Percentiles rank a stretch among this genome's conserved stretches.
These are phyloP conservation scores for Ciconia stormi DNA, from an alignment of 2,113 vertebrate species.

Conservation along the genomic window DNA sequence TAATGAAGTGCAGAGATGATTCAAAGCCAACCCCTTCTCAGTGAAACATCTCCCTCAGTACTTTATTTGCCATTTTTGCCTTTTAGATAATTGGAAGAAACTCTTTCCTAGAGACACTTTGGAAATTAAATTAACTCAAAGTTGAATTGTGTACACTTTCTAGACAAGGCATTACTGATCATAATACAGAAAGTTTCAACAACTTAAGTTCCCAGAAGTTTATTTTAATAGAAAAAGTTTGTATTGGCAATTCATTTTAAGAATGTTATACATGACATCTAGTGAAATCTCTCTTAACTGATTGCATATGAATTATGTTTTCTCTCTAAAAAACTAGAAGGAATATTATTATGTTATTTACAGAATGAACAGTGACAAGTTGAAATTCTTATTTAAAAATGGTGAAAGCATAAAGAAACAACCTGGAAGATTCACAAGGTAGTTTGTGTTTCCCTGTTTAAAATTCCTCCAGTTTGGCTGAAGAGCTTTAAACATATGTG, in stretches of 20 bases:
- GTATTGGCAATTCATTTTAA: neutral
- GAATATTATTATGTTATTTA: neutral
- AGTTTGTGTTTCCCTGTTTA: neutral
- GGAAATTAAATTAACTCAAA: conserved; percentile 46
- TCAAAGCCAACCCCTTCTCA: conserved; percentile 67
- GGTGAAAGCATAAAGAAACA: neutral
- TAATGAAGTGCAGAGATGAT: conserved; percentile 75
- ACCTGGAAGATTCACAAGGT: neutral
- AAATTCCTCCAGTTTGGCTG: neutral
- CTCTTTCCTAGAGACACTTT: conserved; percentile 18
- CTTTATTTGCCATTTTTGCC: conserved; percentile 53
- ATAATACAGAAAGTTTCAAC: neutral
- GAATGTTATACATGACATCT: neutral
- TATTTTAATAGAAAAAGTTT: conserved; percentile 32
- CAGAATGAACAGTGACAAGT: neutral
- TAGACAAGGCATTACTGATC: neutral
- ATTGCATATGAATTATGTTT: neutral
- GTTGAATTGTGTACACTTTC: neutral
- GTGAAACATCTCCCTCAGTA: conserved; percentile 28
- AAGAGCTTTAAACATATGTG: neutral
- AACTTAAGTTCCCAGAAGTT: neutral
- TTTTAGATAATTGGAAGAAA: conserved; percentile 60
- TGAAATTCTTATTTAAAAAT: neutral
- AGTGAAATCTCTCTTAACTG: neutral
- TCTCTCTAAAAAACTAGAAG: neutral